Percentiles rank a stretch among this genome's conserved stretches.
phyloP scores from a whole-genome alignment of 2,797 vertebrate species.

The Pipistrellus nathusii region DNA sequence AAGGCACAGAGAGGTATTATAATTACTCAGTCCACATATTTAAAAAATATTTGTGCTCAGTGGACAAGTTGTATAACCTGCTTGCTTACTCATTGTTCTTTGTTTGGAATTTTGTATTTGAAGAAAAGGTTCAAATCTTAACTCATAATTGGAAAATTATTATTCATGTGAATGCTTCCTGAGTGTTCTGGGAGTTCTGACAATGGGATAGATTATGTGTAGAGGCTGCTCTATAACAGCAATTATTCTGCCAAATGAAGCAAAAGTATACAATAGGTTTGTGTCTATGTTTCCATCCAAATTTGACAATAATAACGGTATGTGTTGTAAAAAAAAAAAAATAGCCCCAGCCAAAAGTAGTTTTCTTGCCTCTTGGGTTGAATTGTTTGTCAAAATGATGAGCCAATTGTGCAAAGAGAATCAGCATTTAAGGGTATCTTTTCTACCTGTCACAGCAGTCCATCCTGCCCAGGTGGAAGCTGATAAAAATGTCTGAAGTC shows the following conservation, averaged over 20 bases:
- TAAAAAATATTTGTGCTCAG: neutral
- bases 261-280: neutral
- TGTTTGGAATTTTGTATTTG: neutral
- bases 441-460: constrained; percentile 8
- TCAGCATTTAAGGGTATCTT: constrained; percentile 2
- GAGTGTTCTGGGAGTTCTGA: neutral
- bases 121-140: neutral
- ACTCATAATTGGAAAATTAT: neutral
- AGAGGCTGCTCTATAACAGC: neutral
- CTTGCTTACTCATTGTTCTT: neutral
- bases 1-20: neutral
- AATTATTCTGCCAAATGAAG: constrained; percentile 9
- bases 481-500: constrained; percentile 52
- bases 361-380: constrained; percentile 37
- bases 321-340: neutral
- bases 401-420: constrained; percentile 41
- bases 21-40: neutral
- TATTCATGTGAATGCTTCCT: neutral
- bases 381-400: constrained; percentile 63
- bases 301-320: constrained; percentile 48
- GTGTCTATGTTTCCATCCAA: neutral
- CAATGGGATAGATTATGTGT: neutral
- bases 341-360: constrained; percentile 25
- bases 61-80: neutral
- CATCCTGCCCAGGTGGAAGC: neutral